phyloP scores from a whole-genome alignment of 2,888 invertebrate genomes.

The Acronicta aceris region DNA sequence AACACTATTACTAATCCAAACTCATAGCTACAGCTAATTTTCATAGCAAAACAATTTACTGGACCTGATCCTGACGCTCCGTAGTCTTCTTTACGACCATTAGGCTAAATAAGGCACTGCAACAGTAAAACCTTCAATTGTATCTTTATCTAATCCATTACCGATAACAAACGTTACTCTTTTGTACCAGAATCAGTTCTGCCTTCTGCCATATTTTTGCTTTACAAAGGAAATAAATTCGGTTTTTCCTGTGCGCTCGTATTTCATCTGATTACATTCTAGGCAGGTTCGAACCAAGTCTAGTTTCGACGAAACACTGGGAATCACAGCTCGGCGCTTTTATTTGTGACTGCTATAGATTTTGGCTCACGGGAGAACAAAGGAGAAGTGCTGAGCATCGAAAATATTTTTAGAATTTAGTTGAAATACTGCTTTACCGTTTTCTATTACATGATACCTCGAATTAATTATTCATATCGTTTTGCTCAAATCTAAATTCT shows the following conservation, averaged over 20 bases:
- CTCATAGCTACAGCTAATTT: no score
- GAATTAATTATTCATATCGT: no score
- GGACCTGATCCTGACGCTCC: no score
- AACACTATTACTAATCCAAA: no score
- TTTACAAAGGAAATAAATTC: slow-evolving; percentile 26
- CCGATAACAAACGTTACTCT: background rate
- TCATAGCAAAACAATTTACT: no score
- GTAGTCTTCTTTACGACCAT: no score
- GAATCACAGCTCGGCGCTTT: slow-evolving; percentile 38
- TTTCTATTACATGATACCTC: no score
- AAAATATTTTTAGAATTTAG: slow-evolving; percentile 20
- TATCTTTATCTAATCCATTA: background rate
- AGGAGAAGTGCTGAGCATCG: slow-evolving; percentile 9
- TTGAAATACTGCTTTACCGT: slow-evolving; percentile 2
- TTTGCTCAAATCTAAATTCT: no score
- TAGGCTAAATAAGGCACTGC: background rate
- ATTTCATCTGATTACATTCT: slow-evolving; percentile 41
- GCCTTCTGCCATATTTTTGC: slow-evolving; percentile 7
- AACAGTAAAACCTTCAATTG: background rate
- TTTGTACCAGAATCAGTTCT: background rate
- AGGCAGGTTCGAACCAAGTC: slow-evolving; percentile 36
- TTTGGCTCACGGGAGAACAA: slow-evolving; percentile 11
- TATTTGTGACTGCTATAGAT: slow-evolving; percentile 34
- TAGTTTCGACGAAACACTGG: slow-evolving; percentile 32
- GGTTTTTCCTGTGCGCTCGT: background rate